Conservation (phyloP, 1,140 invertebrate genomes). For the Triops cancriformis region DNA sequence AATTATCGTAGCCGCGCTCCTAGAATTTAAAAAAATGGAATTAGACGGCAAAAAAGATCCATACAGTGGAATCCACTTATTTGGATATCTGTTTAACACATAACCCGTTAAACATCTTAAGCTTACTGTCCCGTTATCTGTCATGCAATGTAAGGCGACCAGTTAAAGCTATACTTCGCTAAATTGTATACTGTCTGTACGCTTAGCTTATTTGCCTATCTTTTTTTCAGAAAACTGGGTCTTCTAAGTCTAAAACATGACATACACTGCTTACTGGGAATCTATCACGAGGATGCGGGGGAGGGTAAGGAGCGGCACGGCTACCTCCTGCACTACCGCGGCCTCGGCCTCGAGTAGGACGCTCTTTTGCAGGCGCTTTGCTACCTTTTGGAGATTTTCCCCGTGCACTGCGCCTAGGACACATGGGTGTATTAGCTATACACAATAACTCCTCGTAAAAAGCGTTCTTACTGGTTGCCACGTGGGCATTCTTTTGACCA, state of each 20-base stretch:
- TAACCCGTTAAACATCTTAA: no score
- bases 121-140: no score
- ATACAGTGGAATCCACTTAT: background rate
- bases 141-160: no score
- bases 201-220: no score
- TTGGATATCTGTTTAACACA: no score
- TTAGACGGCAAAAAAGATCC: background rate
- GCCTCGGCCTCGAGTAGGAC: conserved; percentile 41
- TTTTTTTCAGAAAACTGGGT: no score
- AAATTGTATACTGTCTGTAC: no score
- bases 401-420: background rate
- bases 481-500: conserved; percentile 87
- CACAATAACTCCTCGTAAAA: background rate
- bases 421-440: background rate
- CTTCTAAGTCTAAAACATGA: no score
- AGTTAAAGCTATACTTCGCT: no score
- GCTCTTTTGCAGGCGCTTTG: conserved; percentile 54
- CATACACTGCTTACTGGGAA: background rate
- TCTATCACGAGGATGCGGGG: conserved; percentile 51
- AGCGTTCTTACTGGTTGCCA: conserved; percentile 37
- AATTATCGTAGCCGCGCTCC: background rate
- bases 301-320: conserved; percentile 66
- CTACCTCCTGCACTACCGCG: conserved; percentile 70
- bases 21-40: background rate
- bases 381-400: conserved; percentile 32